These are phyloP conservation scores for Pseudopodoces humilis DNA, from an alignment of 2,113 vertebrate species.

Conservation along the genomic window DNA sequence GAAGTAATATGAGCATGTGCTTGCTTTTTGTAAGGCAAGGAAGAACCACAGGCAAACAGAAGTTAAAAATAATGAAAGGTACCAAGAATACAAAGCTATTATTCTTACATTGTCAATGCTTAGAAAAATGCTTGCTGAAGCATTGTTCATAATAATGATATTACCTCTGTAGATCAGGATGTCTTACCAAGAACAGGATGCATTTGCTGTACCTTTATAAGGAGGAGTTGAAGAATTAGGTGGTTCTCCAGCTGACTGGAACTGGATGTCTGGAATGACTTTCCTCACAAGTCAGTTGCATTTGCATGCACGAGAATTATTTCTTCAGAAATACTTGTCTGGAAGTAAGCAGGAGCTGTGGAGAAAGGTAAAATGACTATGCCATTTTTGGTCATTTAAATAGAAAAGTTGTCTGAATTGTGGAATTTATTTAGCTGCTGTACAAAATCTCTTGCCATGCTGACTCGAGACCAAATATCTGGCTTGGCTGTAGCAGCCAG, in stretches of 20 bases:
- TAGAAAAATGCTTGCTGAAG: not conserved
- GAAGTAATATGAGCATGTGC: not conserved
- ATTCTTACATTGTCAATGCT: not conserved
- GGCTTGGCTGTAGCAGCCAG: not conserved
- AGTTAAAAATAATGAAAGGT: not conserved
- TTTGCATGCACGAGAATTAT: not conserved
- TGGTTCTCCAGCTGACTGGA: not conserved
- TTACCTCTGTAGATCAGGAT: not conserved
- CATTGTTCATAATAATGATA: not conserved
- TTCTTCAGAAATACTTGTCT: not conserved
- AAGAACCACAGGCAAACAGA: not conserved
- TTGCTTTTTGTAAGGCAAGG: not conserved
- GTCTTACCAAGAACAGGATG: not conserved
- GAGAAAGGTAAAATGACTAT: not conserved
- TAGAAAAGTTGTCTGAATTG: not conserved
- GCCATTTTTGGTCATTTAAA: not conserved
- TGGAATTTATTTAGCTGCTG: not conserved
- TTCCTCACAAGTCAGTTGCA: not conserved
- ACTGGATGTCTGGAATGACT: not conserved
- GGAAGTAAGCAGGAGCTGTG: not conserved
- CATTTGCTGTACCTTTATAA: not conserved
- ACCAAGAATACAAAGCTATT: not conserved
- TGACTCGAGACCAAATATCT: not conserved
- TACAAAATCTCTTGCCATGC: not conserved
- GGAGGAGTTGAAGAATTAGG: not conserved